Evolutionary conservation across 2,113 vertebrate species (phyloP).

Genomic region (Antechinus stuartii): DNA sequence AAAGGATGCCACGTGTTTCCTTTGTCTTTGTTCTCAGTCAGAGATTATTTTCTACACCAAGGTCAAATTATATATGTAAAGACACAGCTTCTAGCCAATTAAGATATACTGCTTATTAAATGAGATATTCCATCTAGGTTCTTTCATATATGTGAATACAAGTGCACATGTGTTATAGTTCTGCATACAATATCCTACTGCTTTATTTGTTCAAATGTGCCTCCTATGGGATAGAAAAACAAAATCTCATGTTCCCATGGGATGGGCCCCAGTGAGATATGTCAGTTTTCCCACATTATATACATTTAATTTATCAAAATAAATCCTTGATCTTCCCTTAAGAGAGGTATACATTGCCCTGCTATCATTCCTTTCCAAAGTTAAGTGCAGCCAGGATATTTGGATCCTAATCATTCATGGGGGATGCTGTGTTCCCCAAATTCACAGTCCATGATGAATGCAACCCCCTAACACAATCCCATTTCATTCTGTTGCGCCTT

Average conservation of each 20-base stretch:
- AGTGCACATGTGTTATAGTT: not conserved
- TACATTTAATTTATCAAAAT: not conserved
- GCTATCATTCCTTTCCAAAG: not conserved
- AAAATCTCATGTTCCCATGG: not conserved
- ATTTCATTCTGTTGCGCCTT: not conserved
- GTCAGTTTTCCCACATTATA: not conserved
- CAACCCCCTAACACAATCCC: not conserved
- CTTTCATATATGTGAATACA: not conserved
- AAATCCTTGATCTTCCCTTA: not conserved
- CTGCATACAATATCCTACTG: not conserved
- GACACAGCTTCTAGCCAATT: not conserved
- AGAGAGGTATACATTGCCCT: not conserved
- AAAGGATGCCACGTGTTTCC: not conserved
- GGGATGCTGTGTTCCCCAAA: not conserved
- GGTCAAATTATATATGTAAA: not conserved
- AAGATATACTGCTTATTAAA: not conserved
- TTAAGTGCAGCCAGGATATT: not conserved
- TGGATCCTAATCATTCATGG: not conserved
- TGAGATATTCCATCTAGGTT: not conserved
- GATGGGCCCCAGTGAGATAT: not conserved
- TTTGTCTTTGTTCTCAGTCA: not conserved
- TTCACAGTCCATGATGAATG: not conserved
- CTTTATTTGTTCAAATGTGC: not conserved
- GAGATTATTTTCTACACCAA: not conserved
- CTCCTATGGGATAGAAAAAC: not conserved